Percentiles rank a stretch among this genome's conserved stretches.
These are phyloP conservation scores for Saccostrea glomerata DNA, from an alignment of 1,140 invertebrate genomes.

Conservation along the genomic window DNA sequence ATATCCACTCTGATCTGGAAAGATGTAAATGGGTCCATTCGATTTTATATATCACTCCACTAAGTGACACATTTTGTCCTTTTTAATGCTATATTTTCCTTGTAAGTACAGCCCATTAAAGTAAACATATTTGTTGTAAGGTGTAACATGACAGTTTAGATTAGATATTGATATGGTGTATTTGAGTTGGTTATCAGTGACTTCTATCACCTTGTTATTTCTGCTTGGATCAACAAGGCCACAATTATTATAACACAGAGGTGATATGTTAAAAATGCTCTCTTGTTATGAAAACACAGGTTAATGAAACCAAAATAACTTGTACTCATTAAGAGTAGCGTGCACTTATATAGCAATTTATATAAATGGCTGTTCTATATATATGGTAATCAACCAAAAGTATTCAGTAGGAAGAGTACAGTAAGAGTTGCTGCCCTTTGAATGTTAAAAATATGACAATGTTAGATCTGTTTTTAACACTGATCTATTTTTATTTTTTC, in stretches of 20 bases:
- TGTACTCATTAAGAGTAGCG: neutral
- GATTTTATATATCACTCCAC: neutral
- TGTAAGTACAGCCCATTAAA: neutral
- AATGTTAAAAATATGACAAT: neutral
- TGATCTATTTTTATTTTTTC: neutral
- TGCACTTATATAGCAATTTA: neutral
- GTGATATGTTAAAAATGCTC: neutral
- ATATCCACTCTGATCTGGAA: neutral
- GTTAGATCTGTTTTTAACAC: neutral
- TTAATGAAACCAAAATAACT: neutral
- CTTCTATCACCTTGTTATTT: conserved; percentile 11
- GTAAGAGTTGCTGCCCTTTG: conserved; percentile 12
- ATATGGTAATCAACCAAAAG: too few relatives aligned
- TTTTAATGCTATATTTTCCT: neutral
- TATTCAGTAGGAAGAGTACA: too few relatives aligned
- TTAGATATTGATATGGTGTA: neutral
- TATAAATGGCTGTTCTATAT: neutral
- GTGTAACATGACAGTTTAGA: neutral
- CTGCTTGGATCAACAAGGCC: conserved; percentile 5
- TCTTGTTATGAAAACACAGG: neutral
- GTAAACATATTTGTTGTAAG: neutral
- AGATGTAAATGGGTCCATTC: neutral
- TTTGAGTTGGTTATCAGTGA: neutral
- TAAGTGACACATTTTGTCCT: neutral
- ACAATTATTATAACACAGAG: neutral